Conservation (phyloP, 2,113 vertebrate genomes). For the Rhynchomys soricoides region DNA sequence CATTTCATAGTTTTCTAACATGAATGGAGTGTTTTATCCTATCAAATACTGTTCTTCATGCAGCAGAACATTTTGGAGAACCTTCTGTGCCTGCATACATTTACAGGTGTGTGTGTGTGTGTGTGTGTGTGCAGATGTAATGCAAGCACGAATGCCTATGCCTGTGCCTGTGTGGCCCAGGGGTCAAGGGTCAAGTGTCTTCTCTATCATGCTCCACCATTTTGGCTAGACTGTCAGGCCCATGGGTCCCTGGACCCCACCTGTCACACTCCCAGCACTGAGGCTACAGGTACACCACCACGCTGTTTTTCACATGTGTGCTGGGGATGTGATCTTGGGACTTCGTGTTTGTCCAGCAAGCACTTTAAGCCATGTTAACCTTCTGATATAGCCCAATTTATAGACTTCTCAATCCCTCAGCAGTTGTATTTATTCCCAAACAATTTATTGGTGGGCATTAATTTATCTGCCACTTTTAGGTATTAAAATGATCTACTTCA, state of each 20-base stretch:
- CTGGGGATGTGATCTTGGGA: not conserved
- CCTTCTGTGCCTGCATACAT: not conserved
- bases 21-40: not conserved
- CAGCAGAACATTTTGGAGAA: conserved; percentile 8
- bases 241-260: not conserved
- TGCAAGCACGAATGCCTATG: not conserved
- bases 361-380: not conserved
- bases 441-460: not conserved
- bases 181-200: not conserved
- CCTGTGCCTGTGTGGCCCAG: not conserved
- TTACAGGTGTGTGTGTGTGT: not conserved
- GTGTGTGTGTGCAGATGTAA: not conserved
- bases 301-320: not conserved
- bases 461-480: not conserved
- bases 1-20: not conserved
- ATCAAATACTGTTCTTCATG: conserved; percentile 6
- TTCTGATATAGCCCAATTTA: not conserved
- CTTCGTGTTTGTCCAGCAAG: not conserved
- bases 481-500: not conserved
- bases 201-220: not conserved
- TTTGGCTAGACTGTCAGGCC: not conserved
- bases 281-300: not conserved
- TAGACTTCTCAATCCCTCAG: not conserved
- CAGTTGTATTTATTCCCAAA: not conserved
- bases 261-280: not conserved